Conservation (phyloP, 2,888 invertebrate species). For the Melanargia galathea region DNA sequence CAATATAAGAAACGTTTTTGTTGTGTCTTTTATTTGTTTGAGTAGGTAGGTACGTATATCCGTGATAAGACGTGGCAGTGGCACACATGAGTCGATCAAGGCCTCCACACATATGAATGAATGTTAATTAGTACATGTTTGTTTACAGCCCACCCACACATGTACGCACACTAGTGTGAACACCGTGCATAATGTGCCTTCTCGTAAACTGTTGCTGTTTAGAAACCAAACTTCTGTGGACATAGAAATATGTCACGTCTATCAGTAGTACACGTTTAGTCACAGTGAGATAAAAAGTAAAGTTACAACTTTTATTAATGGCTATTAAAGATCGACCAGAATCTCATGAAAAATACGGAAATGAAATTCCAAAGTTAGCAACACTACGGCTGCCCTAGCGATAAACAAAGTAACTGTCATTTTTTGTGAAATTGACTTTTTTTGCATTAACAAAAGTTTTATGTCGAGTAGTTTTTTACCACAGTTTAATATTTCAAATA, state of each 20-base stretch:
- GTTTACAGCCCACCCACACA: conserved; percentile 67
- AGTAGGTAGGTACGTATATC: conserved; percentile 43
- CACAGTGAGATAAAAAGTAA: conserved; percentile 22
- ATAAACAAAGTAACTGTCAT: too few species aligned
- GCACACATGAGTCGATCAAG: conserved; percentile 62
- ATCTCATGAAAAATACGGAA: too few species aligned
- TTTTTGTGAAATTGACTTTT: too few species aligned
- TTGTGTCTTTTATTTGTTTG: conserved; percentile 52
- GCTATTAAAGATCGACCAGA: too few species aligned
- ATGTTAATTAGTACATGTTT: conserved; percentile 76
- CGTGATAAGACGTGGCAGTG: conserved; percentile 62
- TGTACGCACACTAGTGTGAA: conserved; percentile 44
- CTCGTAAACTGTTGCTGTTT: conserved; percentile 58
- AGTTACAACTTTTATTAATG: background rate
- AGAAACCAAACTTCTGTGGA: conserved; percentile 49
- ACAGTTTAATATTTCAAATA: too few species aligned
- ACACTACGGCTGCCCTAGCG: too few species aligned
- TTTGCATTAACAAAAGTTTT: too few species aligned
- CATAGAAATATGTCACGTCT: conserved; percentile 39
- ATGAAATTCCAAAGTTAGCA: too few species aligned
- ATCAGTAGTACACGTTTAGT: conserved; percentile 27
- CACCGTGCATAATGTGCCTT: conserved; percentile 53
- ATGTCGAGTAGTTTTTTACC: too few species aligned
- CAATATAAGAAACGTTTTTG: conserved; percentile 49
- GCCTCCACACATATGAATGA: conserved; percentile 74